Base-by-base conservation (phyloP, 2,888 invertebrate species). In the Drosophila cracens region DNA sequence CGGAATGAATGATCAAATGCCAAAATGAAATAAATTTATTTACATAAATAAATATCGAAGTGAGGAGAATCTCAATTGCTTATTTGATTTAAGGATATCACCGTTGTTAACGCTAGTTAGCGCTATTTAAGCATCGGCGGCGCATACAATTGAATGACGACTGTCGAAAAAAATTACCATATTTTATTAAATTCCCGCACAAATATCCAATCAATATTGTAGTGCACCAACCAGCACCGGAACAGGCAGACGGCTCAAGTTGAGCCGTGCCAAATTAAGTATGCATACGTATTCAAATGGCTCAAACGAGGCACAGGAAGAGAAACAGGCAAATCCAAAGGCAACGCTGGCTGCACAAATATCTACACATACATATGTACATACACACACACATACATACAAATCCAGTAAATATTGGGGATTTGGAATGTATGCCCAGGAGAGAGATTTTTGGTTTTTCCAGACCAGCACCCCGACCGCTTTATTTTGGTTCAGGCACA, bases 161-260 rank as follows among this genome's bases (percentile, higher is more conserved):
- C 70, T 61, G 60, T 54, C 83, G 61, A 64, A 87, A 83, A 63
- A 79, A 87, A 85, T 91, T 91, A 82, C 79, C 85, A 91, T 90
- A 86, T 86, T 91, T 89, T 90, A 90, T 91, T 85, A 82, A 89
- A 90, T 89, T 87, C 80, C 78, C 76, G 63, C 76, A 84, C 79
- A 89, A 91, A 89, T 89, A 90, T 76, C 79, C 86, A 90, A 90
- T 90, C 88, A 89, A 90, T 88, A 83, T 82, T 85, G 85, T 85
- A 85, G 87, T 89, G 84, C 68, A 73, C 72, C 70, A 63, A 70
- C 73, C 46, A 46, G 74, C 56, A 36, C 5, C 71, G 76, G 79
- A 87, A 87, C 76, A 83, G 83, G 71, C 70, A 67, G 58, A 11
- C 48, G 38, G 27, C 21, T 25, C 29, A 63, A 48, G 48, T n/a